Evolutionary conservation across 2,888 invertebrate species (phyloP).

Genomic region (Bombylius major): DNA sequence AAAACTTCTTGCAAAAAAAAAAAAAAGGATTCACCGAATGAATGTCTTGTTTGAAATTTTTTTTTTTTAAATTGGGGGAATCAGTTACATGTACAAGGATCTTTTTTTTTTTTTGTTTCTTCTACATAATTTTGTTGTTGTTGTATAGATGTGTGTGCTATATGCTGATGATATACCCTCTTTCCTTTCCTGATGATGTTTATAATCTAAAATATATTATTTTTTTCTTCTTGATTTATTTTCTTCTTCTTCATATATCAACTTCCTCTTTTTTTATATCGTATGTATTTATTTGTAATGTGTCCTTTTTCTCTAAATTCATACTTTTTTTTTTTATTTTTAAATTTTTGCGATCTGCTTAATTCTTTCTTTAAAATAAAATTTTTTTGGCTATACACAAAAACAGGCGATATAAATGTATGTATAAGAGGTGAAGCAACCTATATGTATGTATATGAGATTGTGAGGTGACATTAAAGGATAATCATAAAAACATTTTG

Average conservation of each 20-base stretch:
- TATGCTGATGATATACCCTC: not conserved
- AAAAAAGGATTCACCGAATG: not conserved
- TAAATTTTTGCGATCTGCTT: too few relatives aligned
- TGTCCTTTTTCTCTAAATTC: too few relatives aligned
- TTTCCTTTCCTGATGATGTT: not conserved
- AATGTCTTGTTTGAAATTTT: not conserved
- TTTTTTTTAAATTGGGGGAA: slow-evolving; percentile 2
- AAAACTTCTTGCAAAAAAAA: not conserved
- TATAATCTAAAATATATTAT: not conserved
- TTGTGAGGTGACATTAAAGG: too few relatives aligned
- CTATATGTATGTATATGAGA: too few relatives aligned
- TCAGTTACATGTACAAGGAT: not conserved
- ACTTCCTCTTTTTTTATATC: not conserved
- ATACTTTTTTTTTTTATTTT: too few relatives aligned
- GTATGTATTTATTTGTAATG: not conserved
- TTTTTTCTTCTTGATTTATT: not conserved
- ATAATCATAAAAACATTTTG: too few relatives aligned
- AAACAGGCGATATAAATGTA: too few relatives aligned
- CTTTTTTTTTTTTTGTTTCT: too few relatives aligned
- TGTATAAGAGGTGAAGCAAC: too few relatives aligned
- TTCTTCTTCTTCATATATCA: not conserved
- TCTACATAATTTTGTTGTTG: not conserved
- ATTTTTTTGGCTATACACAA: too few relatives aligned
- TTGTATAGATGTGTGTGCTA: not conserved
- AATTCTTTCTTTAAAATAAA: too few relatives aligned